These are phyloP conservation scores for Temnothorax ravouxi DNA, from an alignment of 2,888 invertebrate genomes.

Conservation along the genomic window DNA sequence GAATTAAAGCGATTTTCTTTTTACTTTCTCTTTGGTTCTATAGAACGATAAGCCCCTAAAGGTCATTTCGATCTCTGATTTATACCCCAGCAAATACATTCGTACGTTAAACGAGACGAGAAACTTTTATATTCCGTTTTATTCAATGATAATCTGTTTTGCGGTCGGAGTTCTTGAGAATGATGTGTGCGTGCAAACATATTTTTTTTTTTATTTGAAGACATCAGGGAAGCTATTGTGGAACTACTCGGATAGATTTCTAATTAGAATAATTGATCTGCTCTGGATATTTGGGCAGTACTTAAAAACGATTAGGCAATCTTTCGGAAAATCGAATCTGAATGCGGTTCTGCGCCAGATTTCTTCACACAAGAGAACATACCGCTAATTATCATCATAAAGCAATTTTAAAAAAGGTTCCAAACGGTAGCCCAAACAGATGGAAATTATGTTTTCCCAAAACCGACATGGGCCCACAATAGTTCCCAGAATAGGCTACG, in stretches of 20 bases:
- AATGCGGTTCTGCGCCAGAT: not conserved
- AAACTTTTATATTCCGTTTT: conserved; percentile 27
- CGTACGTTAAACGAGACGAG: not conserved
- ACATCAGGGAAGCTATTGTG: conserved; percentile 9
- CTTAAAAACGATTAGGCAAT: not conserved
- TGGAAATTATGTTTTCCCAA: not conserved
- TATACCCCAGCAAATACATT: conserved; percentile 44
- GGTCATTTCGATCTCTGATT: not conserved
- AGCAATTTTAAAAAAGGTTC: not conserved
- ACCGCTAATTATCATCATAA: not conserved
- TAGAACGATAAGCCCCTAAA: not conserved
- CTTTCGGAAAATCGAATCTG: not conserved
- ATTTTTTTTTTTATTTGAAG: not conserved
- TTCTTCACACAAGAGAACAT: not conserved
- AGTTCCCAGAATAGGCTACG: conserved; percentile 5
- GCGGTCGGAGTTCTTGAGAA: not conserved
- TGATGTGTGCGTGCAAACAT: not conserved
- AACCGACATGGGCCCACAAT: not conserved
- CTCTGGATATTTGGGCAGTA: too few relatives aligned
- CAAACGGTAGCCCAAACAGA: not conserved
- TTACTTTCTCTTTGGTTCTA: not conserved
- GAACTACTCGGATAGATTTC: not conserved
- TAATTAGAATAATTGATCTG: not conserved
- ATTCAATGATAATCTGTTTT: conserved; percentile 22
- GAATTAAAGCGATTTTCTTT: not conserved